These are phyloP conservation scores for Microcebus lehilahytsara DNA, from an alignment of 2,113 vertebrate species.

Conservation along the genomic window DNA sequence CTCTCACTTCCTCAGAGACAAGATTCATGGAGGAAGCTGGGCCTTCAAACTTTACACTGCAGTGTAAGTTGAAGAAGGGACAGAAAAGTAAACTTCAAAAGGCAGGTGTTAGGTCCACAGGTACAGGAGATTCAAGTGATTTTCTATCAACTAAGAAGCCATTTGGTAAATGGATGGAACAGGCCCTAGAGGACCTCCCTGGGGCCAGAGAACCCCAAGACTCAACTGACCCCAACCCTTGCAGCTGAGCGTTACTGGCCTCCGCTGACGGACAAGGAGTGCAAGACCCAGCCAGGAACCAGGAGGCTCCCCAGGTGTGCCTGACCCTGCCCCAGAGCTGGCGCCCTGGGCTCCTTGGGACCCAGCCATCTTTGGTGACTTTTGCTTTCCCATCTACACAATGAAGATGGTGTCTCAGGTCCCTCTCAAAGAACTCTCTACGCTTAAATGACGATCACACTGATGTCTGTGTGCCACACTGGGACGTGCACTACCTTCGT, in stretches of 20 bases:
- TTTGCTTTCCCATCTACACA: background rate
- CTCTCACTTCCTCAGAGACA: background rate
- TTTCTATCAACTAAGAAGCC: background rate
- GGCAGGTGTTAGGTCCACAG: background rate
- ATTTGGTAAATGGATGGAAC: background rate
- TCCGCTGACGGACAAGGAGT: background rate
- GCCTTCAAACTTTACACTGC: background rate
- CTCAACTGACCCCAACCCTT: background rate
- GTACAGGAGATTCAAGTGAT: background rate
- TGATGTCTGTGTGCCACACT: background rate
- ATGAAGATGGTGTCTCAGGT: fast-evolving
- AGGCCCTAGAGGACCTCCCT: background rate
- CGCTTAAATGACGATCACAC: background rate
- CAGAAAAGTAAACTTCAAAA: background rate
- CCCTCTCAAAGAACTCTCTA: background rate
- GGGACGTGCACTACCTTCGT: background rate
- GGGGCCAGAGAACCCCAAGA: fast-evolving
- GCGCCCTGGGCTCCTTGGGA: background rate
- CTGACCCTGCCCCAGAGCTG: background rate
- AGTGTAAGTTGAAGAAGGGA: background rate
- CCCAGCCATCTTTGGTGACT: background rate
- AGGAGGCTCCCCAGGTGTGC: background rate
- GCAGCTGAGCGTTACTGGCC: background rate
- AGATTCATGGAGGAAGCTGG: background rate
- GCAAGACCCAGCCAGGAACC: background rate